Evolutionary conservation across 2,113 vertebrate species (phyloP), one percentile per base, ranked within the genome.

Genomic region (Notothenia coriiceps): DNA sequence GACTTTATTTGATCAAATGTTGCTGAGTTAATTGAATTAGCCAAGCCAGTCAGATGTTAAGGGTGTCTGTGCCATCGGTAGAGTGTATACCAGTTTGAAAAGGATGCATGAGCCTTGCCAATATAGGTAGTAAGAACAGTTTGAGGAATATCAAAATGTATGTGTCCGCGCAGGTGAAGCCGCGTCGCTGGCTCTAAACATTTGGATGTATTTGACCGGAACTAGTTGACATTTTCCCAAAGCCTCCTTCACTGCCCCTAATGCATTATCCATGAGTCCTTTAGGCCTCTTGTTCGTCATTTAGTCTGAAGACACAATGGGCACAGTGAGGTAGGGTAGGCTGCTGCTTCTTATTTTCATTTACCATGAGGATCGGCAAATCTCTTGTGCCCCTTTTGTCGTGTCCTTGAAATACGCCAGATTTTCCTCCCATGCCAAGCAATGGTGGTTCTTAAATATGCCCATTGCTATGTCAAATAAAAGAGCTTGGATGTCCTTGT

Each of bases 1-100:
- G 80, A 77, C 70, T 82, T 84, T 84, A 91, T 86, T 86, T 83
- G 68, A 89, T 88, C 80, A 89, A 84, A 89, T 87, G 84, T 79
- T 80, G 71, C 61, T 66, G 40, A 46, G 68, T 77, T 86, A 89
- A 90, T 75, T 89, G 70, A 86, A 89, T 86, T 83, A 90, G 55
- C 60, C 49, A 74, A 64, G 43, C 18, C 84, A 81, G 75, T 81
- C 74, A 76, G 76, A 86, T 76, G 72, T 56, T 40, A 69, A 67
- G 55, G 51, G 33, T 72, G 70, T 68, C 29, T 83, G 78, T 71
- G 74, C 20, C 50, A 56, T 1, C 51, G 60, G 73, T 67, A 43
- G 49, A 63, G 52, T 63, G 80, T 46, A 49, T 22, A 77, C 62
- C 33, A 55, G 55, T 56, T 47, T 65, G 65, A 81, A 80, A 70